Conservation (phyloP, 2,888 invertebrate genomes). For the Hemicrepidius hirtus region DNA sequence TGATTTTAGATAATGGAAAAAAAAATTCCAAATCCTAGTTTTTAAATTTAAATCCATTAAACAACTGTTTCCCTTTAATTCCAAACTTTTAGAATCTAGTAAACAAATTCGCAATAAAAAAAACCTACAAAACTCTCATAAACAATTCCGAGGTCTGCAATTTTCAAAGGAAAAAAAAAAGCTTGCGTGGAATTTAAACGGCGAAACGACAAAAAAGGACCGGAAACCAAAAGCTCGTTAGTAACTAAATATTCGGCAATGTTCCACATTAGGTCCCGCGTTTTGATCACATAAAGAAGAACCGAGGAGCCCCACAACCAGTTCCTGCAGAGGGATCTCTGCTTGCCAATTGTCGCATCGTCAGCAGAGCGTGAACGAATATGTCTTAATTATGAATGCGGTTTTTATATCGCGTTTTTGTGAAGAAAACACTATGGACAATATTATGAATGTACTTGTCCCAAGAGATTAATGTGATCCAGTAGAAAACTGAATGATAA, state of each 20-base stretch:
- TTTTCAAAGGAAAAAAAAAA: constrained; percentile 12
- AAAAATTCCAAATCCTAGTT: too few species aligned
- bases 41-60: too few species aligned
- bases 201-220: constrained; percentile 42
- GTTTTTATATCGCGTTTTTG: constrained; percentile 53
- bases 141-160: not conserved
- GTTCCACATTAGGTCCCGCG: constrained; percentile 49
- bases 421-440: constrained; percentile 46
- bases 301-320: constrained; percentile 45
- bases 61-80: too few species aligned
- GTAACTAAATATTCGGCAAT: constrained; percentile 56
- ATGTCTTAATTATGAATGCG: constrained; percentile 55
- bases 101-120: too few species aligned
- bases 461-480: constrained; percentile 45
- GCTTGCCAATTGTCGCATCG: constrained; percentile 52
- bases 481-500: constrained; percentile 33
- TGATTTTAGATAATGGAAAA: too few species aligned
- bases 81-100: too few species aligned
- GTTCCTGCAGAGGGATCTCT: constrained; percentile 47
- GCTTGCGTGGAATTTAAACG: constrained; percentile 12
- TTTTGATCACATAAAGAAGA: constrained; percentile 48
- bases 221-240: constrained; percentile 57
- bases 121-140: not conserved
- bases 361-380: constrained; percentile 52
- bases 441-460: constrained; percentile 52